Evolutionary conservation across 2,113 vertebrate species (phyloP).

Genomic region (Atlantisia rogersi): DNA sequence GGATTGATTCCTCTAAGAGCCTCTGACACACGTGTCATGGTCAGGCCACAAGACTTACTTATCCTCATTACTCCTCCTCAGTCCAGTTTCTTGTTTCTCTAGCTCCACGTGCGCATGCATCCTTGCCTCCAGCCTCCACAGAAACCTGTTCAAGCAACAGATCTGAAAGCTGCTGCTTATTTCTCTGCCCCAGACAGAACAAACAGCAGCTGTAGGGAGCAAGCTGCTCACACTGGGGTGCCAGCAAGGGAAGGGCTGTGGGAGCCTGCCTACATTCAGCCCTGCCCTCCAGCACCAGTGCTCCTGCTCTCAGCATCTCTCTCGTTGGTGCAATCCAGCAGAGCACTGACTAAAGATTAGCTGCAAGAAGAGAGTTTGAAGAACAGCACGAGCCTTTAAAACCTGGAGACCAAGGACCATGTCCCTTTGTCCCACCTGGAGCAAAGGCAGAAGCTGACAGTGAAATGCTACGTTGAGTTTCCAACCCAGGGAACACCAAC

Average conservation of each 20-base stretch:
- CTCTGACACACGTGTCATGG: background rate
- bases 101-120: background rate
- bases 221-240: background rate
- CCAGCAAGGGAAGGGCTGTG: accelerated
- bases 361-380: background rate
- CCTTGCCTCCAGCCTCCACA: background rate
- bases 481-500: background rate
- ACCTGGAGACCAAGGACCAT: background rate
- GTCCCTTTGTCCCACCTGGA: background rate
- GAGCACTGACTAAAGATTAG: background rate
- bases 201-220: background rate
- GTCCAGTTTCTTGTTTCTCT: background rate
- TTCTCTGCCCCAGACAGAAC: background rate
- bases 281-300: background rate
- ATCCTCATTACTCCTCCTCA: background rate
- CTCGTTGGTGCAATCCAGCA: background rate
- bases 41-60: background rate
- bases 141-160: background rate
- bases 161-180: background rate
- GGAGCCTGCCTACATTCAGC: background rate
- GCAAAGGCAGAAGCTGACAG: background rate
- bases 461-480: background rate
- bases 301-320: background rate
- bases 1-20: background rate
- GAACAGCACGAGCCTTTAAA: too few relatives aligned